Percentiles rank a stretch among this genome's conserved stretches.
Conservation (phyloP, 2,888 invertebrate genomes). For the Quadriops clusia region DNA sequence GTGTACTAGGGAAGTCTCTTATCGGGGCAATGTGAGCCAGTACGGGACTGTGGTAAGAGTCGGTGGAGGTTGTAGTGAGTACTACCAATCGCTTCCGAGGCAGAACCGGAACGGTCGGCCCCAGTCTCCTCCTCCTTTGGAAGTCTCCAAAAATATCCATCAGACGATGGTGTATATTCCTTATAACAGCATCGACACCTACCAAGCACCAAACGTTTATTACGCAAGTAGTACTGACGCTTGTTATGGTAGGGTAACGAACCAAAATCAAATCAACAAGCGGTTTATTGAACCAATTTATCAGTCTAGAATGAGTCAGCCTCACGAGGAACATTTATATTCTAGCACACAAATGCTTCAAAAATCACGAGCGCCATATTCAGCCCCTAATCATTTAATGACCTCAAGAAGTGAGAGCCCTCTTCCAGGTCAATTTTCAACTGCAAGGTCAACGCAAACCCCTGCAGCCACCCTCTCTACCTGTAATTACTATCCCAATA, state of each 20-base stretch:
- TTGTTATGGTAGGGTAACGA: constrained; percentile 27
- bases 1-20: constrained; percentile 21
- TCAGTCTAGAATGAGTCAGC: constrained; percentile 23
- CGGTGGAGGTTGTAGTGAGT: constrained; percentile 27
- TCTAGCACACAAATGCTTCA: constrained; percentile 18
- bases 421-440: constrained; percentile 32
- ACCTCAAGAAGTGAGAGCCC: constrained; percentile 34
- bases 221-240: constrained; percentile 25
- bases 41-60: constrained; percentile 29
- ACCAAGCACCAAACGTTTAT: constrained; percentile 26
- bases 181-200: constrained; percentile 42
- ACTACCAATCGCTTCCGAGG: constrained; percentile 29
- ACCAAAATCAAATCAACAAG: constrained; percentile 35
- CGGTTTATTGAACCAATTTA: constrained; percentile 32
- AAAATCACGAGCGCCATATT: constrained; percentile 25
- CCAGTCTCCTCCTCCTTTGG: constrained; percentile 58
- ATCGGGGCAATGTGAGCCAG: constrained; percentile 26
- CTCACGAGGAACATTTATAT: constrained; percentile 28
- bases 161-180: constrained; percentile 59
- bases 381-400: constrained; percentile 17
- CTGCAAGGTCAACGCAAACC: constrained; percentile 34
- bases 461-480: constrained; percentile 24
- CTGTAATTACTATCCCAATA: constrained; percentile 27
- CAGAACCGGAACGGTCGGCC: constrained; percentile 43
- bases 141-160: constrained; percentile 46